These are phyloP conservation scores for Frankliniella fusca DNA, from an alignment of 2,888 invertebrate species.

Conservation along the genomic window DNA sequence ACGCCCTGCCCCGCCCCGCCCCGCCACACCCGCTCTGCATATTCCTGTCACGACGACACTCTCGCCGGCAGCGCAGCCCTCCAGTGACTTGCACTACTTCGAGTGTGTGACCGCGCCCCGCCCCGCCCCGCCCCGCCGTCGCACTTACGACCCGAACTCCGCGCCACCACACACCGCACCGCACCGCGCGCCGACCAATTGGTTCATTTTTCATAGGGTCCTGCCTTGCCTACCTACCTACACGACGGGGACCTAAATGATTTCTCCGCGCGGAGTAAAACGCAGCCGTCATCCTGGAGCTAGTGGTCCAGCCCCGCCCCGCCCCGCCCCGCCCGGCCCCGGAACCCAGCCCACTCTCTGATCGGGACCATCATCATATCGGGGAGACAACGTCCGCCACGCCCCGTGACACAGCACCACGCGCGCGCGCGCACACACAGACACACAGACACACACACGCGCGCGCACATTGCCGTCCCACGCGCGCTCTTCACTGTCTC, in stretches of 20 bases:
- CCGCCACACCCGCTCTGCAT: conserved; percentile 15
- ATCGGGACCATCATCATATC: neutral
- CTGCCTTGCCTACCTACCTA: too few species aligned
- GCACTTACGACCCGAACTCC: too few species aligned
- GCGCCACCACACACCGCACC: too few species aligned
- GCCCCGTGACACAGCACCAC: neutral
- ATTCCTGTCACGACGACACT: conserved; percentile 4
- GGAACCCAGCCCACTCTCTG: neutral
- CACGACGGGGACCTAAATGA: too few species aligned
- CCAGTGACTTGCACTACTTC: conserved; percentile 41
- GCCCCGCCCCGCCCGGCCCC: neutral
- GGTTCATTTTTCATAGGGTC: too few species aligned
- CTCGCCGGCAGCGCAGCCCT: conserved; percentile 37
- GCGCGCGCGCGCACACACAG: neutral
- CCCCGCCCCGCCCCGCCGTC: neutral
- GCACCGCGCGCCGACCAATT: too few species aligned
- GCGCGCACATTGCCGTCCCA: neutral
- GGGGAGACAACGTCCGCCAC: neutral
- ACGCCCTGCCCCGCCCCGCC: neutral
- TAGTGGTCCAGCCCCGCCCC: neutral
- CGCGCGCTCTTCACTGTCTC: neutral
- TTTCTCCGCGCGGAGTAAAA: too few species aligned
- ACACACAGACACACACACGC: neutral
- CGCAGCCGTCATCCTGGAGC: too few species aligned
- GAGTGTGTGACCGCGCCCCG: neutral